Conservation (phyloP, 2,797 vertebrate genomes). For the Emydoidea blandingii region DNA sequence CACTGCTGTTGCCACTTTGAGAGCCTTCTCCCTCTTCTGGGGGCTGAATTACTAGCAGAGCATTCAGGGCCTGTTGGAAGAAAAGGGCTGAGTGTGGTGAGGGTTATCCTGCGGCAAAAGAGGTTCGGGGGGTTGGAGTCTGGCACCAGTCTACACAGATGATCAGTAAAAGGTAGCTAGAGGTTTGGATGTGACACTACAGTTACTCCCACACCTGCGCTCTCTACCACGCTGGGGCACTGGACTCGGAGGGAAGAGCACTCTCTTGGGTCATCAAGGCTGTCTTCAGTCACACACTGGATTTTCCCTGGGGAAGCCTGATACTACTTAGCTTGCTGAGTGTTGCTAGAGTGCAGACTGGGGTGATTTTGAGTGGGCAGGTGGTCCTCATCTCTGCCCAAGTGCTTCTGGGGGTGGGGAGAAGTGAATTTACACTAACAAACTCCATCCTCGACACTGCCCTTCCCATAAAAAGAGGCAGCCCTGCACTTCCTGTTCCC, state of each 20-base stretch:
- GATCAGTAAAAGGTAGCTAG: not conserved
- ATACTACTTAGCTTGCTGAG: not conserved
- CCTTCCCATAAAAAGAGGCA: constrained; percentile 12
- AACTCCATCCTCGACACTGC: not conserved
- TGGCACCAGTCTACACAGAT: not conserved
- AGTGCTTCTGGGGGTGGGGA: constrained; percentile 13
- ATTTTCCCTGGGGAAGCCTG: not conserved
- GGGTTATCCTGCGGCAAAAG: not conserved
- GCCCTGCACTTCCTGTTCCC: not conserved
- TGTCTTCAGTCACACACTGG: not conserved
- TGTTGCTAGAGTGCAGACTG: not conserved
- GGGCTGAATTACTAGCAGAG: not conserved
- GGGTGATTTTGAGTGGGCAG: not conserved
- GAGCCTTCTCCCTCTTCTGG: not conserved
- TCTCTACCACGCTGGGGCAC: not conserved
- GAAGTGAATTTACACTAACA: not conserved
- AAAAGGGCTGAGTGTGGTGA: not conserved
- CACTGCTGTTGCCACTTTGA: not conserved
- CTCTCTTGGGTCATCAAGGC: not conserved
- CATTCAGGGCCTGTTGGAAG: not conserved
- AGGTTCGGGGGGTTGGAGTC: not conserved
- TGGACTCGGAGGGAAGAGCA: not conserved
- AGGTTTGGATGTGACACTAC: not conserved
- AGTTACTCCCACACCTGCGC: not conserved
- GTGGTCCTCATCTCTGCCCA: constrained; percentile 25